Evolutionary conservation across 2,797 vertebrate species (phyloP).

Genomic region (Syngnathus acus): DNA sequence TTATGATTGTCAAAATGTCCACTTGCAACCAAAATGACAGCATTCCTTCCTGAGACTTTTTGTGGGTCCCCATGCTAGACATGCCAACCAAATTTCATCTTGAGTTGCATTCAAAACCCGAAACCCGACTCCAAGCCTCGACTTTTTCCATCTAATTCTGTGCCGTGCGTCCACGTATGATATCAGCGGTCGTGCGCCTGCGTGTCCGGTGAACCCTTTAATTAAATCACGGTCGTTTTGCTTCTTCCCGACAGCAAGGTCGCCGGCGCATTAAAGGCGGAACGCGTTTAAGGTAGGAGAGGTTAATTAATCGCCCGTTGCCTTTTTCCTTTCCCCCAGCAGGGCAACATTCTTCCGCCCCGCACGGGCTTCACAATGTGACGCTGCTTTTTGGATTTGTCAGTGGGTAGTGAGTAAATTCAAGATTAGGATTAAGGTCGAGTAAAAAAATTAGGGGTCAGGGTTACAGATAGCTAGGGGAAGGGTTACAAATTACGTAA

Average conservation of each 20-base stretch:
- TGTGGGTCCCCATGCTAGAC: no score
- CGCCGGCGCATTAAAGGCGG: constrained; percentile 75
- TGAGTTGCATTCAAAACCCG: no score
- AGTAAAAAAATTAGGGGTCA: no score
- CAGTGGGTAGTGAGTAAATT: no score
- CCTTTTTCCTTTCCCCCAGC: constrained; percentile 65
- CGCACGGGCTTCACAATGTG: constrained; percentile 46
- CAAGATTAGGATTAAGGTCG: no score
- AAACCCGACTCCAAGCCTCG: neutral
- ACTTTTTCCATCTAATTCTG: constrained; percentile 6
- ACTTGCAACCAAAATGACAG: neutral
- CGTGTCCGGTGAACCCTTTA: constrained; percentile 54
- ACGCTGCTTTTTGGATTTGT: constrained; percentile 44
- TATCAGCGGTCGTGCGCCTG: neutral
- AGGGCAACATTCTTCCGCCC: constrained; percentile 64
- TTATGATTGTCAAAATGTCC: constrained; percentile 4
- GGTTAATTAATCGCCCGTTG: constrained; percentile 77
- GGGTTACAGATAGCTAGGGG: neutral
- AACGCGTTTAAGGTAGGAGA: constrained; percentile 68
- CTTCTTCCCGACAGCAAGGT: constrained; percentile 76
- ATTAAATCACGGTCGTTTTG: constrained; percentile 76
- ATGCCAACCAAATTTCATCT: no score
- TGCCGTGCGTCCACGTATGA: neutral
- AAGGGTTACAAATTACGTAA: neutral
- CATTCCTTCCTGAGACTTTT: neutral